Evolutionary conservation across 2,888 invertebrate species (phyloP).

Genomic region (Caenorhabditis sp.): DNA sequence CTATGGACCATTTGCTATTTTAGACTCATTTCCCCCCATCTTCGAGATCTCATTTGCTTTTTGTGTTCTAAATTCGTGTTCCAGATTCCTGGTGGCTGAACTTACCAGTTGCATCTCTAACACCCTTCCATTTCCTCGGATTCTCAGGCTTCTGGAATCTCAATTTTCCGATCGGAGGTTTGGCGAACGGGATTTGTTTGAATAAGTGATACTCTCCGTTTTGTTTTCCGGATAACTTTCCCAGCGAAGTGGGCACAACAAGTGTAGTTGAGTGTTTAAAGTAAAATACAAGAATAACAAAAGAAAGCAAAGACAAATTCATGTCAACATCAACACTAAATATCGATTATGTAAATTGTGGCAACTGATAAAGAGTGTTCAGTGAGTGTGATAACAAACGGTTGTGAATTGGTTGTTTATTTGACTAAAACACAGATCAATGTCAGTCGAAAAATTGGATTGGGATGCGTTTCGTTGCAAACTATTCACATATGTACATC

Average conservation of each 20-base stretch:
- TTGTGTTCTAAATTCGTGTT: too few species aligned
- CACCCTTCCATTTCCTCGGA: slow-evolving; percentile 67
- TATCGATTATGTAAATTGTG: neutral
- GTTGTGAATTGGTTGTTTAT: too few species aligned
- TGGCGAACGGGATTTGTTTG: slow-evolving; percentile 68
- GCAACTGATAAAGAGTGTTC: neutral
- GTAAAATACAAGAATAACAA: neutral
- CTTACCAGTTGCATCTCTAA: slow-evolving; percentile 61
- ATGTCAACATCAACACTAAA: neutral
- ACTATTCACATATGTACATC: too few species aligned
- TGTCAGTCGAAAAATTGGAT: too few species aligned
- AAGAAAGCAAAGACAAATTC: too few species aligned
- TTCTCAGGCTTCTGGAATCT: slow-evolving; percentile 69
- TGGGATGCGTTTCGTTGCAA: too few species aligned
- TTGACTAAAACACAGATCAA: too few species aligned
- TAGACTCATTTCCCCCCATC: too few species aligned
- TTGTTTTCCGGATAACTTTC: slow-evolving; percentile 3
- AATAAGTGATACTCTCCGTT: slow-evolving; percentile 13
- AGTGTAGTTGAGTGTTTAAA: neutral
- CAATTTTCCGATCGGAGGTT: slow-evolving; percentile 74
- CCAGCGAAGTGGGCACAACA: neutral
- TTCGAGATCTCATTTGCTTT: too few species aligned
- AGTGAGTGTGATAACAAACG: neutral
- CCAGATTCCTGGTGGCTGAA: too few species aligned
- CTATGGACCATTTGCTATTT: too few species aligned